Conservation (phyloP, 2,113 vertebrate genomes). For the western clawed frog (Xenopus tropicalis) region UCB_Xtro_10.0 CM004444.2:80754501-80755000, state of each 20-base stretch:
- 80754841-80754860: constrained; percentile 7
- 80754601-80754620: too few relatives aligned
- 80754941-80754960: not conserved
- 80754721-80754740: not conserved
- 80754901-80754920: not conserved
- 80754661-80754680: constrained; percentile 14
- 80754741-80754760: not conserved
- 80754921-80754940: not conserved
- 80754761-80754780: not conserved
- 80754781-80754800: not conserved
- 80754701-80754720: not conserved
- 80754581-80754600: too few relatives aligned
- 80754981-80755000: not conserved
- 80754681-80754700: constrained; percentile 2
- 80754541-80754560: too few relatives aligned
- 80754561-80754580: not conserved
- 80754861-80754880: not conserved
- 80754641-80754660: not conserved
- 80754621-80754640: too few relatives aligned
- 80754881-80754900: too few relatives aligned
- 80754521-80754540: too few relatives aligned
- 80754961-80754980: not conserved
- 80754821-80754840: not conserved
- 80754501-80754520: too few relatives aligned
- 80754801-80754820: constrained; percentile 1